These are phyloP conservation scores for Aurelia coerulea DNA, from an alignment of 30 jellyfish, hydroid and myxozoan species.

Conservation along the genomic window DNA sequence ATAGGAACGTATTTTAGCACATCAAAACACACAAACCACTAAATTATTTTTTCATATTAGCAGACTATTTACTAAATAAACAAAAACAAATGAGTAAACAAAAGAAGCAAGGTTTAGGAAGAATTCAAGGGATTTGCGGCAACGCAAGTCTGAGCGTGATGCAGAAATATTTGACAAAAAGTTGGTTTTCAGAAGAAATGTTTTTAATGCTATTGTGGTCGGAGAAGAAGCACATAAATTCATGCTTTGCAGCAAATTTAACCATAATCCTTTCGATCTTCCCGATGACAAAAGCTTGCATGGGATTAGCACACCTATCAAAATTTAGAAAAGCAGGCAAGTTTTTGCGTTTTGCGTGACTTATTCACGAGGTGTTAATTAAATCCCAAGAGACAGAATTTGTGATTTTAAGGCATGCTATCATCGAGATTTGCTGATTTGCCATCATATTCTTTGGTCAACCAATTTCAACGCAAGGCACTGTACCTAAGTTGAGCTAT, in stretches of 20 bases:
- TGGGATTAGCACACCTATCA: background rate
- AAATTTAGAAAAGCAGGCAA: background rate
- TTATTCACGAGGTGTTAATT: background rate
- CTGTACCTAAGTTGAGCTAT: too few relatives aligned
- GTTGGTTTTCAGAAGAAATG: conserved; percentile 17
- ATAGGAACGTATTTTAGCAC: background rate
- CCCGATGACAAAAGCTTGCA: conserved; percentile 40
- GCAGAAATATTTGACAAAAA: conserved; percentile 17
- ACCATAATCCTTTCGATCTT: conserved; percentile 15
- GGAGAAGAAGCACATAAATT: conserved; percentile 16
- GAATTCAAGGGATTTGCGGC: conserved; percentile 51
- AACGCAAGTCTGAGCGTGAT: conserved; percentile 36
- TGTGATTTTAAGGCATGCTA: too few relatives aligned
- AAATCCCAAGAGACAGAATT: too few relatives aligned
- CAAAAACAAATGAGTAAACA: conserved; percentile 12
- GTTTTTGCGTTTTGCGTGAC: background rate
- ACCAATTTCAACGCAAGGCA: too few relatives aligned
- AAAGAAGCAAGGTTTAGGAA: conserved; percentile 4
- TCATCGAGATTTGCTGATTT: too few relatives aligned
- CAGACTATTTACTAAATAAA: conserved; percentile 16
- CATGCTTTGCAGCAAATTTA: conserved; percentile 6
- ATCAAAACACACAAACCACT: background rate
- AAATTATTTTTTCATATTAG: background rate
- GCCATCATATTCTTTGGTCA: too few relatives aligned
- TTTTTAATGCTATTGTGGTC: conserved; percentile 48